A percentile compares a stretch with the other conserved stretches of the same genome.
phyloP scores from a whole-genome alignment of 2,113 vertebrate species.

The Takifugu flavidus region DNA sequence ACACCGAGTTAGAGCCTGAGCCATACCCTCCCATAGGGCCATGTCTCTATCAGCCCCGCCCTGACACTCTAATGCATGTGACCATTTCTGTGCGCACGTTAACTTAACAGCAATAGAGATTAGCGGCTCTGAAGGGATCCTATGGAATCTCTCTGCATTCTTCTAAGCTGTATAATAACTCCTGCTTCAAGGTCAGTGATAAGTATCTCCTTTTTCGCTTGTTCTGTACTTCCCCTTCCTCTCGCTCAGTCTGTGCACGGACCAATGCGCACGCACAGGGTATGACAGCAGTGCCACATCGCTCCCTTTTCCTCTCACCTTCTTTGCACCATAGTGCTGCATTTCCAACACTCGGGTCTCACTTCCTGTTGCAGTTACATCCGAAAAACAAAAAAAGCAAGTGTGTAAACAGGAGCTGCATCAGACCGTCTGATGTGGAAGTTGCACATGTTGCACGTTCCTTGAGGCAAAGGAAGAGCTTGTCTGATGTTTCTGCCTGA shows the following conservation, averaged over 20 bases:
- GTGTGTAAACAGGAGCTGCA: slow-evolving; percentile 5
- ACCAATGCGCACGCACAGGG: neutral
- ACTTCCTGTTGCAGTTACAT: slow-evolving; percentile 6
- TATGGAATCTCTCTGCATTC: neutral
- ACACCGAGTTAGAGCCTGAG: too few species aligned
- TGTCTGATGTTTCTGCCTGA: neutral
- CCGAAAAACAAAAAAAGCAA: neutral
- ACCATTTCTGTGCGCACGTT: too few species aligned
- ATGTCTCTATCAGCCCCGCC: too few species aligned
- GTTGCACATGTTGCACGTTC: slow-evolving; percentile 7
- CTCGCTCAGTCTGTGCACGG: neutral
- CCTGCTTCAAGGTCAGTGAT: slow-evolving; percentile 39
- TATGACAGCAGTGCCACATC: slow-evolving; percentile 1
- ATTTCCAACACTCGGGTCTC: slow-evolving; percentile 30
- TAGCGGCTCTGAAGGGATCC: neutral
- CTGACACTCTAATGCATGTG: too few species aligned
- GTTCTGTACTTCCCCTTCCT: neutral
- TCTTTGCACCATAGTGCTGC: slow-evolving; percentile 1
- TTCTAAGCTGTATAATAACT: slow-evolving; percentile 13
- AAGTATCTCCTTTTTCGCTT: slow-evolving; percentile 35
- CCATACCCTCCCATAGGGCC: too few species aligned
- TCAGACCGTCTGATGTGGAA: slow-evolving; percentile 26
- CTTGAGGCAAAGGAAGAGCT: neutral
- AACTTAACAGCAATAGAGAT: too few species aligned
- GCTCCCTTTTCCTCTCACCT: slow-evolving; percentile 3